phyloP scores from a whole-genome alignment of 2,113 vertebrate genomes.

The Eulacestoma nigropectus region DNA sequence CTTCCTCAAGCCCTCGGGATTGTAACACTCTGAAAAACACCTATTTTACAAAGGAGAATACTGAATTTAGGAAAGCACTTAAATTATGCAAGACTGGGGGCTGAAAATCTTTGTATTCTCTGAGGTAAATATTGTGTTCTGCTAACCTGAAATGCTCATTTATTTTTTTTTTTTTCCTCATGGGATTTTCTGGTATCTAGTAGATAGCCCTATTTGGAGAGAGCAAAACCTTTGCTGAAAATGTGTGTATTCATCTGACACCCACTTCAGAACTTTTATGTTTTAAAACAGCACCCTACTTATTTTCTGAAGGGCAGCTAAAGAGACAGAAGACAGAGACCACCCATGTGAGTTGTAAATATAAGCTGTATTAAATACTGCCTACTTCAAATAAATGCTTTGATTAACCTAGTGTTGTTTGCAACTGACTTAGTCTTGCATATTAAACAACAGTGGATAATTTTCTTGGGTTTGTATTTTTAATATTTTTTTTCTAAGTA shows the following conservation, averaged over 20 bases:
- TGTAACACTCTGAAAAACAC: not conserved
- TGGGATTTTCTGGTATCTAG: not conserved
- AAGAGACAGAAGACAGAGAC: not conserved
- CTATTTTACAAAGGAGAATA: not conserved
- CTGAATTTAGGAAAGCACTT: not conserved
- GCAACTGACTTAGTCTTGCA: not conserved
- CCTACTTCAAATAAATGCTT: not conserved
- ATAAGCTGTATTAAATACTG: not conserved
- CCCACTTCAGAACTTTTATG: not conserved
- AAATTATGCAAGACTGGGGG: not conserved
- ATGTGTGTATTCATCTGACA: not conserved
- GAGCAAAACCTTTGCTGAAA: not conserved
- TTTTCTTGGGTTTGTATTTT: not conserved
- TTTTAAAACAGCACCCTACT: not conserved
- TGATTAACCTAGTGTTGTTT: not conserved
- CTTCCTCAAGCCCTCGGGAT: accelerated
- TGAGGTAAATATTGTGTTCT: not conserved
- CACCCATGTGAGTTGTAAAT: not conserved
- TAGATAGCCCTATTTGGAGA: not conserved
- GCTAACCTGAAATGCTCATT: not conserved
- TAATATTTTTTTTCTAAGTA: not conserved
- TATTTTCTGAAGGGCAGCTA: not conserved
- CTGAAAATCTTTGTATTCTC: not conserved
- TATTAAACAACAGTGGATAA: not conserved
- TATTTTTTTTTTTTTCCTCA: not conserved